Base-by-base conservation (phyloP, 2,888 invertebrate species). In the Masnerella sp. region DNA sequence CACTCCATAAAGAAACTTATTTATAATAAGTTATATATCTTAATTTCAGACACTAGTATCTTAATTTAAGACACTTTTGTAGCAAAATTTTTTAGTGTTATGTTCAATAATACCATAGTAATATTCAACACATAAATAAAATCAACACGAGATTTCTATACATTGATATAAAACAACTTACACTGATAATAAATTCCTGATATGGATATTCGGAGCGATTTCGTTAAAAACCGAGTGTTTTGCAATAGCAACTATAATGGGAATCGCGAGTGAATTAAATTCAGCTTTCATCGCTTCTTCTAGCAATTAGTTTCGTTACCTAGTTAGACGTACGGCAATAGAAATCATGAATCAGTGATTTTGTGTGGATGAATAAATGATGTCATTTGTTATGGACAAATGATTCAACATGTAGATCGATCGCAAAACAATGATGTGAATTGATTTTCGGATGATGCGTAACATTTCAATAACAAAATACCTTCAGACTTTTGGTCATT, bases 331-430 rank as follows among this genome's bases (percentile, higher is more conserved):
- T 18, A 22, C 25, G 12, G 28, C n/a, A 20, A 43, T 32, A 58
- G 45, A 61, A 49, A 62, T 47, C 45, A 34, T 42, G 22, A 38
- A 42, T 59, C 43, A 34, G 34, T 43, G 36, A 32, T 67, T 72
- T 61, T 47, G 61, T 67, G 56, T 65, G 54, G 72, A 56, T 62
- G 54, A 59, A 5, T 43, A 30, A 72, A 67, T 34, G 28, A 32
- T 43, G 47, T 22, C 56, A 20, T 61, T 68, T 49, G 70, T 70
- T 58, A 73, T 40, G 73, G 73, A 61, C 65, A 62, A 65, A 65
- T 58, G 59, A 65, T 72, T 43, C 61, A 38, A 62, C 49, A 73
- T 62, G 56, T 73, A 56, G 67, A 73, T 59, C 72, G 54, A 54
- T 40, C 47, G 34, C 38, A 9, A 28, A 12, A 56, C 47, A 25